Evolutionary conservation across 2,888 invertebrate genomes (phyloP).

Genomic region (Abrostola tripartita): DNA sequence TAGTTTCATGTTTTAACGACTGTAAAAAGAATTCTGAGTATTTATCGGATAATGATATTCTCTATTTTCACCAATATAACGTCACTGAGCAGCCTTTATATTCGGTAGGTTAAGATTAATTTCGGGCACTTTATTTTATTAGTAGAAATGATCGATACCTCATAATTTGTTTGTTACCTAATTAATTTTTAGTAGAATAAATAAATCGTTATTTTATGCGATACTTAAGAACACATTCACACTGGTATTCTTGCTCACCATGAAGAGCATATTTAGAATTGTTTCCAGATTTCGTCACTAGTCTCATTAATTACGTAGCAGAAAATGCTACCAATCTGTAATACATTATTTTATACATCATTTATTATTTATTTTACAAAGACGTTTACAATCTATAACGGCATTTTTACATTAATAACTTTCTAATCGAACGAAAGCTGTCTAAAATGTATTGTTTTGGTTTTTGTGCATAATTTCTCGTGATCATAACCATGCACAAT

Average conservation of each 20-base stretch:
- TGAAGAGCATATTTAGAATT: conserved; percentile 14
- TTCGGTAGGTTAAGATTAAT: too few species aligned
- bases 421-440: conserved; percentile 64
- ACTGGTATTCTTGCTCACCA: not conserved
- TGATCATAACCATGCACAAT: conserved; percentile 54
- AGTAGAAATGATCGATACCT: too few species aligned
- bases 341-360: conserved; percentile 26
- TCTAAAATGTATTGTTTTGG: conserved; percentile 62
- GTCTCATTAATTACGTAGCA: conserved; percentile 24
- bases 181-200: too few species aligned
- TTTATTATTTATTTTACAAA: conserved; percentile 21
- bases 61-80: too few species aligned
- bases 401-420: conserved; percentile 53
- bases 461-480: conserved; percentile 64
- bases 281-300: conserved; percentile 21
- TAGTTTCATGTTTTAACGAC: too few species aligned
- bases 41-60: too few species aligned
- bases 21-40: too few species aligned
- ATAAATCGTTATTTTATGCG: too few species aligned
- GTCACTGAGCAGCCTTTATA: too few species aligned
- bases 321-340: conserved; percentile 23
- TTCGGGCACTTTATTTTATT: too few species aligned
- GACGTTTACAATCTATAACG: conserved; percentile 27
- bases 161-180: too few species aligned
- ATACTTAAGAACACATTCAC: too few species aligned